These are phyloP conservation scores for Drosophila asahinai DNA, from an alignment of 1,140 invertebrate genomes.

Conservation along the genomic window DNA sequence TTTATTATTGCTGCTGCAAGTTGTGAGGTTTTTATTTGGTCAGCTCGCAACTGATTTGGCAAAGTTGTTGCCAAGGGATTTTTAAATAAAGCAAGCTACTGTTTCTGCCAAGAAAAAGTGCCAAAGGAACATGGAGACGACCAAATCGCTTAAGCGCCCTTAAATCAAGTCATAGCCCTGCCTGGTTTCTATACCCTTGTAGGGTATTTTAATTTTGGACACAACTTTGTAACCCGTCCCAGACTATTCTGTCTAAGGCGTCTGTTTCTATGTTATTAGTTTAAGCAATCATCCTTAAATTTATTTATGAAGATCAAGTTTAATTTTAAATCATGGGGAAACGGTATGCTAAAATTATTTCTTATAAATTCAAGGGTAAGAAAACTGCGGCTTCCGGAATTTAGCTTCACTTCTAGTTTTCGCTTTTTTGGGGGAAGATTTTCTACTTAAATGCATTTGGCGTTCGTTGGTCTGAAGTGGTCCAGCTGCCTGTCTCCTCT, in stretches of 20 bases:
- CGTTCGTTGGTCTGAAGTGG: slow-evolving; percentile 68
- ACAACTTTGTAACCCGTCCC: not conserved
- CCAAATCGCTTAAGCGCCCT: slow-evolving; percentile 61
- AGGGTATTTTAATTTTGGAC: not conserved
- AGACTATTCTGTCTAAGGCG: too few species aligned
- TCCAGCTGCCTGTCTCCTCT: slow-evolving; percentile 40
- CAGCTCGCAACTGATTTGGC: slow-evolving; percentile 64
- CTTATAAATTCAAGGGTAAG: not conserved
- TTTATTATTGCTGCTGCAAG: slow-evolving; percentile 76
- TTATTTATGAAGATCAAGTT: too few species aligned
- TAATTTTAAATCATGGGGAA: too few species aligned
- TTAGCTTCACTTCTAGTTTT: not conserved
- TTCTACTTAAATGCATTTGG: slow-evolving; percentile 79
- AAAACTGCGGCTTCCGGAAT: not conserved
- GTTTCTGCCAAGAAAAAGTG: slow-evolving; percentile 33
- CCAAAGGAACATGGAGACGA: slow-evolving; percentile 28
- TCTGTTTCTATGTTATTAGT: too few species aligned
- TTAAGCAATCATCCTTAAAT: too few species aligned
- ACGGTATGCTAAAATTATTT: not conserved
- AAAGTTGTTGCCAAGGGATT: slow-evolving; percentile 53
- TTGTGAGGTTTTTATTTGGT: slow-evolving; percentile 72
- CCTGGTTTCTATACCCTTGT: slow-evolving; percentile 10
- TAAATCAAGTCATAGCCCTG: slow-evolving; percentile 58
- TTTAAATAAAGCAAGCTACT: slow-evolving; percentile 60
- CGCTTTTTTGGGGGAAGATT: slow-evolving; percentile 52